phyloP scores from a whole-genome alignment of 2,113 vertebrate genomes.

The Daboia siamensis region DNA sequence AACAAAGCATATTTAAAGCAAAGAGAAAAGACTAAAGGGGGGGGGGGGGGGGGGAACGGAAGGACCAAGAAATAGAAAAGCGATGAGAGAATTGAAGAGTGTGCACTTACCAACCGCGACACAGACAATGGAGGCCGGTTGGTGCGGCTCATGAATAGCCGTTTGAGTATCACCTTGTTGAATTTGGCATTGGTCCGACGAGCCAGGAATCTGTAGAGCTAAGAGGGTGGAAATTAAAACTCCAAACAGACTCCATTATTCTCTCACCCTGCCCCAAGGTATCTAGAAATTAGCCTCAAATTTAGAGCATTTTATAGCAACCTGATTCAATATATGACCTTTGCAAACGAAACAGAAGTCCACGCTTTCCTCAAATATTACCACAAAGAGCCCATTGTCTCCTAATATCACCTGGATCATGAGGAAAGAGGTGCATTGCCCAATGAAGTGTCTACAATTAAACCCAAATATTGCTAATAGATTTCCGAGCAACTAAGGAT shows the following conservation, averaged over 20 bases:
- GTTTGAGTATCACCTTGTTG: constrained; percentile 86
- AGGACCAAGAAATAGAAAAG: not conserved
- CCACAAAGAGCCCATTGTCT: not conserved
- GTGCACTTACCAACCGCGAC: constrained; percentile 81
- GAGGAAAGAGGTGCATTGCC: not conserved
- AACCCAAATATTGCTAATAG: too few species aligned
- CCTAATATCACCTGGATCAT: not conserved
- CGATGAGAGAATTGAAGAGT: not conserved
- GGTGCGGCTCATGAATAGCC: constrained; percentile 89
- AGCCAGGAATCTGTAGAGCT: constrained; percentile 92
- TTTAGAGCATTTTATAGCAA: not conserved
- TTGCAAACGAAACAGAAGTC: not conserved
- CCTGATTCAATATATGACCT: not conserved
- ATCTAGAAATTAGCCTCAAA: not conserved
- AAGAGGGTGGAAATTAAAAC: not conserved
- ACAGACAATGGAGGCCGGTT: constrained; percentile 85
- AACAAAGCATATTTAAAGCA: not conserved
- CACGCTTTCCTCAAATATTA: not conserved
- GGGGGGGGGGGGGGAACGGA: not conserved
- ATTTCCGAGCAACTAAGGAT: not conserved
- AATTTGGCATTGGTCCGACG: constrained; percentile 84
- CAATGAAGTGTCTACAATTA: not conserved
- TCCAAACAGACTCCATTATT: not conserved
- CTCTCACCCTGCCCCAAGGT: not conserved
- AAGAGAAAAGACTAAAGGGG: too few species aligned